Evolutionary conservation across 2,888 invertebrate genomes (phyloP).

Genomic region (Ametastegia equiseti): DNA sequence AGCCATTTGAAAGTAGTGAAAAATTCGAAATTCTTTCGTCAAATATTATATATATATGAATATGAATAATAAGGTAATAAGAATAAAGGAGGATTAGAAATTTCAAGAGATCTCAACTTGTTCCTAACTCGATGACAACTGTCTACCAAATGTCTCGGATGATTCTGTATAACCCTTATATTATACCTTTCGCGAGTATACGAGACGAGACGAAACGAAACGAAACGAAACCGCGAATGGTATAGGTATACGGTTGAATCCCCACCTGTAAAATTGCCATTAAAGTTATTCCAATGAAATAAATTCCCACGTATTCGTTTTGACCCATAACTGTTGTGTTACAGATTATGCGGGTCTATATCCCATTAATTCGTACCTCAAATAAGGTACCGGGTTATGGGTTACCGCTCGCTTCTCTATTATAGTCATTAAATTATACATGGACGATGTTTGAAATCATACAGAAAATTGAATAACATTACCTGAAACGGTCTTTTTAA

Average conservation of each 20-base stretch:
- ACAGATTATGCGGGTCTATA: conserved; percentile 50
- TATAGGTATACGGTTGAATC: conserved; percentile 27
- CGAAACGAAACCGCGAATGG: conserved; percentile 11
- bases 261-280: conserved; percentile 47
- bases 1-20: conserved; percentile 1
- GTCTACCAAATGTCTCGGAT: conserved; percentile 23
- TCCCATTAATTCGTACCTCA: conserved; percentile 26
- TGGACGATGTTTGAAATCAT: not conserved
- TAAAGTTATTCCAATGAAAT: conserved; percentile 50
- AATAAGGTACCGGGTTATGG: not conserved
- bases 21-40: not conserved
- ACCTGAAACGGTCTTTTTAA: not conserved
- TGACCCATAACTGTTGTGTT: conserved; percentile 47
- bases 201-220: not conserved
- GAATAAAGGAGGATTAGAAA: not conserved
- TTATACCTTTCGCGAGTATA: conserved; percentile 34
- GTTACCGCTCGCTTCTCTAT: conserved; percentile 3
- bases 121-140: conserved; percentile 23
- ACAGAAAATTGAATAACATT: not conserved
- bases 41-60: too few relatives aligned
- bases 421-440: conserved; percentile 15
- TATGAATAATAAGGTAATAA: too few relatives aligned
- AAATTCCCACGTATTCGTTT: conserved; percentile 51
- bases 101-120: not conserved
- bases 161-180: conserved; percentile 45